A percentile compares a stretch with the other conserved stretches of the same genome.
phyloP scores from a whole-genome alignment of 92 coral and sea anemone genomes.

The Desmophyllum pertusum region DNA sequence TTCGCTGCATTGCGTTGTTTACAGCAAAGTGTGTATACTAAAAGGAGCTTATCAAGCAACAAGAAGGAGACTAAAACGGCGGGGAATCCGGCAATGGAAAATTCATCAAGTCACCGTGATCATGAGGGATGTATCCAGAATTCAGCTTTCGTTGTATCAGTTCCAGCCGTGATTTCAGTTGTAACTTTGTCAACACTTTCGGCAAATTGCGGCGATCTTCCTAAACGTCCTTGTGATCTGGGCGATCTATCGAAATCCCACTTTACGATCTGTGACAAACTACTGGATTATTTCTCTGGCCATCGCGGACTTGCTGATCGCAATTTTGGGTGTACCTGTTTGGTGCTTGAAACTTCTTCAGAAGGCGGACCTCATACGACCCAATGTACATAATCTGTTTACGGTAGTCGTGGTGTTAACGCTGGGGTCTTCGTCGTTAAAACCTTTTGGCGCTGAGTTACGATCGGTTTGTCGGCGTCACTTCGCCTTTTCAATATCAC shows the following conservation, averaged over 20 bases:
- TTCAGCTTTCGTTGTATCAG: background rate
- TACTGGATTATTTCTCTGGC: slow-evolving; percentile 25
- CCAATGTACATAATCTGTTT: slow-evolving; percentile 11
- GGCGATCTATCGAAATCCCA: slow-evolving; percentile 5
- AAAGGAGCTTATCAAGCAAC: background rate
- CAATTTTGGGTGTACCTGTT: slow-evolving; percentile 15
- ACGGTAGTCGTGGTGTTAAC: slow-evolving; percentile 8
- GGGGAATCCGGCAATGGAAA: background rate
- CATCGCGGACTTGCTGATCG: slow-evolving; percentile 17
- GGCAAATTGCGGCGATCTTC: slow-evolving; percentile 13
- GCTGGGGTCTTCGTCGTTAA: slow-evolving; percentile 29
- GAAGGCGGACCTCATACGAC: background rate
- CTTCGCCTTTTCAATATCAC: slow-evolving; percentile 23
- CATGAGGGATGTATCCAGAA: slow-evolving; percentile 13
- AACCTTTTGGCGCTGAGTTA: slow-evolving; percentile 41
- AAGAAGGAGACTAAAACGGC: background rate
- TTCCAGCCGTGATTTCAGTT: background rate
- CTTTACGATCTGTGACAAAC: slow-evolving; percentile 6
- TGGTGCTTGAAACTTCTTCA: slow-evolving; percentile 29
- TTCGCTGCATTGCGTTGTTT: background rate
- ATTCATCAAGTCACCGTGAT: background rate
- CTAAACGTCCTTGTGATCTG: slow-evolving; percentile 12
- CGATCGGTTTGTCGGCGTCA: slow-evolving; percentile 43
- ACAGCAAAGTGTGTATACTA: background rate
- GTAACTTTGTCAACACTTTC: background rate